Evolutionary conservation across 2,888 invertebrate species (phyloP), one percentile per base, ranked within the genome.

Genomic region (Cerceris ruficornis): DNA sequence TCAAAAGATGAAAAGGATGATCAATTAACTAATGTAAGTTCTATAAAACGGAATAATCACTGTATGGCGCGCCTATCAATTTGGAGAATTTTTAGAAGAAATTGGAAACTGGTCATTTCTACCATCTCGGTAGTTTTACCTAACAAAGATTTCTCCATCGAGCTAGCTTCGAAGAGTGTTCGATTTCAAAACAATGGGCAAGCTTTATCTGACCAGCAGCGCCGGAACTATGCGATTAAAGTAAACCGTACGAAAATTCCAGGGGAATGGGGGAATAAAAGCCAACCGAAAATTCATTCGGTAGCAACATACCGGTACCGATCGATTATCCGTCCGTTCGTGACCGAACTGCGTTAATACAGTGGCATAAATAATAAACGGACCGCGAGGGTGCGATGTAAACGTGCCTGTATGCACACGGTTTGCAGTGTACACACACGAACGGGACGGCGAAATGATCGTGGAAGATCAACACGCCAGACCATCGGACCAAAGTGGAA

Each of bases 391-490:
- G 50, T 14, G 68, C 11, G 72, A 28, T 55, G 69, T 58, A 58
- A 76, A 77, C 72, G 52, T 28, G n/a, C 14, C 2, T 50, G 66
- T 75, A 50, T 59, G 43, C 46, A 39, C 39, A n/a, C 28, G 75
- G 68, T 77, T 69, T 74, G 60, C 46, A 43, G 15, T 15, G 59
- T 49, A 65, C 71, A 64, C 67, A 52, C 17, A 68, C 9, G 41
- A 52, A 54, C 50, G 54, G 50, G 55, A 39, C 65, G 39, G 66
- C 58, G 62, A 71, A 71, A 75, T 71, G 75, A 67, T 75, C 14
- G 54, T 28, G 61, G 59, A 75, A 77, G 77, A 77, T 77, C 77
- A 77, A 77, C 77, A 77, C 65, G 75, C 65, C 64, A 65, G 69
- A 58, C 42, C 14, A 62, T 69, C 50, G 43, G n/a, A 50, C 52